phyloP scores from a whole-genome alignment of 2,113 vertebrate genomes.

The Alexandromys fortis region DNA sequence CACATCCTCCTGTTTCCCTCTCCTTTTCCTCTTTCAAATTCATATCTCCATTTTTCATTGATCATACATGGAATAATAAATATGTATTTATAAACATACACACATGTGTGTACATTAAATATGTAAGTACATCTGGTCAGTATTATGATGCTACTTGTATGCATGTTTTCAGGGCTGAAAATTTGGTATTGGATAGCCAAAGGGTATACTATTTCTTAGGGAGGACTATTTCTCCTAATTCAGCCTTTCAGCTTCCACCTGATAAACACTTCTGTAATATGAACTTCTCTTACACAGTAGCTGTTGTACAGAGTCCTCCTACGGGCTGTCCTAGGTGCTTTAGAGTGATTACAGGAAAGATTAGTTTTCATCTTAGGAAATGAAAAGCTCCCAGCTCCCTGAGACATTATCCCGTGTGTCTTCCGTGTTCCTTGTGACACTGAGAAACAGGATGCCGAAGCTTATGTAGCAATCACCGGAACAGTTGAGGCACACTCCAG shows the following conservation, averaged over 20 bases:
- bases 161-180: too few relatives aligned
- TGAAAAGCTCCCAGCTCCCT: neutral
- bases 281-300: constrained; percentile 10
- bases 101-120: neutral
- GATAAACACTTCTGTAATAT: neutral
- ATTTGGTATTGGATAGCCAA: neutral
- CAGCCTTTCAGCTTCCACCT: neutral
- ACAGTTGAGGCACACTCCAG: neutral
- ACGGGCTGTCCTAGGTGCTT: neutral
- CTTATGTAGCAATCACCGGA: neutral
- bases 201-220: neutral
- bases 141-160: neutral
- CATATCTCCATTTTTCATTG: neutral
- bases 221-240: neutral
- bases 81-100: neutral
- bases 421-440: neutral
- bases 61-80: too few relatives aligned
- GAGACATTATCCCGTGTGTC: neutral
- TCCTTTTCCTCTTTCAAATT: neutral
- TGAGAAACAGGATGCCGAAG: neutral
- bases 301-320: neutral
- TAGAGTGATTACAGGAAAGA: neutral
- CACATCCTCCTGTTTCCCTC: neutral
- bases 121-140: neutral
- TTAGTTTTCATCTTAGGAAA: neutral